Evolutionary conservation across 2,888 invertebrate genomes (phyloP).

Genomic region (Aleiodes alternator): DNA sequence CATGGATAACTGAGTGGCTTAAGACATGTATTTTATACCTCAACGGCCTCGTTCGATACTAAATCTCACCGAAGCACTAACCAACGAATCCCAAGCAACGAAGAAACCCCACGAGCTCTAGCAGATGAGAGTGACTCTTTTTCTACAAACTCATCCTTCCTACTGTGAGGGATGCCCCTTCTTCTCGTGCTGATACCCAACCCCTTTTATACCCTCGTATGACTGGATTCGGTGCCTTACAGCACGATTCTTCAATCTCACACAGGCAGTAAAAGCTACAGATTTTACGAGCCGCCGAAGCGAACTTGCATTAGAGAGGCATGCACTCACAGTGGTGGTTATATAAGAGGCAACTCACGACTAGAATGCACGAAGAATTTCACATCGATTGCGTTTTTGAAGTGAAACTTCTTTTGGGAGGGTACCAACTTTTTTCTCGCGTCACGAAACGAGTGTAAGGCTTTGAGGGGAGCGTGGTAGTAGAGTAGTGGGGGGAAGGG

Average conservation of each 20-base stretch:
- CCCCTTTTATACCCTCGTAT: slow-evolving; percentile 31
- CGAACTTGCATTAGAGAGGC: slow-evolving; percentile 37
- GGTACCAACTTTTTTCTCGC: too few relatives aligned
- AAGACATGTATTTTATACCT: slow-evolving; percentile 72
- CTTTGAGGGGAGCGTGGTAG: too few relatives aligned
- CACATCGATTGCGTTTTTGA: too few relatives aligned
- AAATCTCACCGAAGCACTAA: slow-evolving; percentile 46
- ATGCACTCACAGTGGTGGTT: slow-evolving; percentile 23
- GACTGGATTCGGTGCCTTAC: slow-evolving; percentile 62
- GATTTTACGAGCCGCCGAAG: slow-evolving; percentile 64
- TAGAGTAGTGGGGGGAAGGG: too few relatives aligned
- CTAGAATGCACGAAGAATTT: too few relatives aligned
- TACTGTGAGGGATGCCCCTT: neutral
- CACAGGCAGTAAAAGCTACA: slow-evolving; percentile 64
- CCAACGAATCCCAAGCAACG: slow-evolving; percentile 44
- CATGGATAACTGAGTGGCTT: slow-evolving; percentile 64
- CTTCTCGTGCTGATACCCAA: neutral
- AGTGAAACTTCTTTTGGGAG: too few relatives aligned
- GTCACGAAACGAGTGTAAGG: too few relatives aligned
- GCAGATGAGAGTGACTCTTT: slow-evolving; percentile 35
- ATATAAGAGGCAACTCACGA: too few relatives aligned
- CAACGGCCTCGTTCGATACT: slow-evolving; percentile 59
- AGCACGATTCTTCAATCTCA: slow-evolving; percentile 68
- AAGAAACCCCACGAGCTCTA: slow-evolving; percentile 12
- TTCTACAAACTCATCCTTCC: slow-evolving; percentile 43